Conservation (phyloP, 35 echinoderm and acorn worm species). For the Heliocidaris erythrogramma region DNA sequence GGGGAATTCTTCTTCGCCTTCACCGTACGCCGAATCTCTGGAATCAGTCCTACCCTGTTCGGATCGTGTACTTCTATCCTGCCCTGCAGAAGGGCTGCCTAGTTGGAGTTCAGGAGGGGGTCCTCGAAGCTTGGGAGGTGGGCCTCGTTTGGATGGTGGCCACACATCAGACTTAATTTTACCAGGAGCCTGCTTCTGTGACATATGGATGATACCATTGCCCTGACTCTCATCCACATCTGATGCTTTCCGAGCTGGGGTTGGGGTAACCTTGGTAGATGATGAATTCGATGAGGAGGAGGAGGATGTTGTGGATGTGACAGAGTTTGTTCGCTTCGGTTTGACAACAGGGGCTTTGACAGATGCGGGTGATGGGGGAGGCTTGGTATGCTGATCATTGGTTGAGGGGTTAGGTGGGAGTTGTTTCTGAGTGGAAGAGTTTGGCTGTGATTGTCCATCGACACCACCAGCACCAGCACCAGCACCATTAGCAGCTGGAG, state of each 20-base stretch:
- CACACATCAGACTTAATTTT: neutral
- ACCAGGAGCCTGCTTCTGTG: neutral
- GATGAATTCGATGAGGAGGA: conserved; percentile 26
- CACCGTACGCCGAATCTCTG: neutral
- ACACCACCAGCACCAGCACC: neutral
- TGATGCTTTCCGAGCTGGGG: neutral
- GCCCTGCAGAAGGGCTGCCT: neutral
- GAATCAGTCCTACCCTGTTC: neutral
- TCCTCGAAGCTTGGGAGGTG: neutral
- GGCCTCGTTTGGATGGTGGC: conserved; percentile 34
- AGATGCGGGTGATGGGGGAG: neutral
- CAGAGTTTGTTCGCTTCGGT: conserved; percentile 30
- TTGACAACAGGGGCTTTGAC: neutral
- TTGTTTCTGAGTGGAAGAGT: neutral
- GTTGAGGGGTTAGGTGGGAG: neutral
- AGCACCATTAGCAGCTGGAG: neutral
- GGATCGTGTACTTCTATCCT: neutral
- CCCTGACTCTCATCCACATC: neutral
- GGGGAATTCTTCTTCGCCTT: conserved; percentile 33
- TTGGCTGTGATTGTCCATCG: too few species aligned
- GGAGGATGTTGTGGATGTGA: neutral
- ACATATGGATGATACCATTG: neutral
- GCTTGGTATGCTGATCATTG: neutral
- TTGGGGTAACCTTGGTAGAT: neutral
- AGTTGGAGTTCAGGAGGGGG: neutral